phyloP scores from a whole-genome alignment of 1,140 invertebrate species.

The Yoshiicerus persimilis region DNA sequence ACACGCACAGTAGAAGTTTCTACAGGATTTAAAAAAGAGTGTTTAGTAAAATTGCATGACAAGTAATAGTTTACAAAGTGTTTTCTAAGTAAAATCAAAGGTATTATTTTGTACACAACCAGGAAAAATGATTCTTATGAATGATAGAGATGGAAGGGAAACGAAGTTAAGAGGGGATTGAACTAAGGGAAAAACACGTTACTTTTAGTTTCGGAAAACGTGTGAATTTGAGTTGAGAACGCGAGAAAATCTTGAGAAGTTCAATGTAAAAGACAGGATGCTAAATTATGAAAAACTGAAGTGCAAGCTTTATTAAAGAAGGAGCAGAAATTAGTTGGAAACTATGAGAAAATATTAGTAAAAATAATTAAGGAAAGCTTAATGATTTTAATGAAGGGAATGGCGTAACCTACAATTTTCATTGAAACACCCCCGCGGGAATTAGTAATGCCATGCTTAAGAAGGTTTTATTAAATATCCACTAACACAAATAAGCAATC shows the following conservation, averaged over 20 bases:
- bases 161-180: not conserved
- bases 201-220: not conserved
- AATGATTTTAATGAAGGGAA: conserved; percentile 10
- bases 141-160: not conserved
- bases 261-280: conserved; percentile 5
- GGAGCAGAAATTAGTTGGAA: not conserved
- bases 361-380: conserved; percentile 11
- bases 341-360: not conserved
- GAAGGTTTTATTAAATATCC: not conserved
- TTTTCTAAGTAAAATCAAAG: not conserved
- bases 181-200: not conserved
- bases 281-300: not conserved
- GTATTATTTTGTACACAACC: not conserved
- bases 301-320: not conserved
- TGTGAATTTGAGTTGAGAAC: not conserved
- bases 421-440: not conserved
- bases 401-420: not conserved
- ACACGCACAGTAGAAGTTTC: no score
- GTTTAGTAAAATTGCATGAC: not conserved
- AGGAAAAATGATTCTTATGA: not conserved
- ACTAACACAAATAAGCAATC: not conserved
- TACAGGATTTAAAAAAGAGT: not conserved
- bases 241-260: not conserved
- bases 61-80: not conserved
- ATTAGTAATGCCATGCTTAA: not conserved